Percentiles rank a stretch among this genome's conserved stretches.
Evolutionary conservation across 2,888 invertebrate genomes (phyloP).

Genomic region (Oasisia sp.): DNA sequence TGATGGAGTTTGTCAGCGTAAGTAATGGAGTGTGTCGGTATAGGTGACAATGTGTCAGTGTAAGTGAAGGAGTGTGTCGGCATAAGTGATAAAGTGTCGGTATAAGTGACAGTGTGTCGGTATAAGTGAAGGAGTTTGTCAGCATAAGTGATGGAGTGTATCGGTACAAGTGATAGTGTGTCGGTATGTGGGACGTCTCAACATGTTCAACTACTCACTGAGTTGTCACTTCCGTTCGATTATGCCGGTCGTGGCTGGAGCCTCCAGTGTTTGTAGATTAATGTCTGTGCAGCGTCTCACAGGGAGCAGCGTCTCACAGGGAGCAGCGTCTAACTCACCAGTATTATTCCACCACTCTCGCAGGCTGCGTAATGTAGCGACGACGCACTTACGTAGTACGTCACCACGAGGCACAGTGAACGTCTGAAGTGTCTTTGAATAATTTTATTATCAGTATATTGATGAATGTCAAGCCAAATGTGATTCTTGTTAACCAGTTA

Average conservation of each 20-base stretch:
- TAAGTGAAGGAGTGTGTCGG: too few species aligned
- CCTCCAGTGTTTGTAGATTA: not conserved
- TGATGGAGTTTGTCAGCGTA: too few species aligned
- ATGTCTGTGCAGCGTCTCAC: not conserved
- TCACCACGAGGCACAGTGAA: not conserved
- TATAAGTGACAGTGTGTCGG: too few species aligned
- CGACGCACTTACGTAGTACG: not conserved
- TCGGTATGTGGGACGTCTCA: not conserved
- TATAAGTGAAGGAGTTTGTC: too few species aligned
- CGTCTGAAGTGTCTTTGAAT: not conserved
- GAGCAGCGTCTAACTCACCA: not conserved
- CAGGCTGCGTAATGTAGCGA: not conserved
- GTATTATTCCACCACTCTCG: not conserved
- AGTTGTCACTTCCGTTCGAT: not conserved
- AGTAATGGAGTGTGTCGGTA: not conserved
- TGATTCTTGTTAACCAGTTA: not conserved
- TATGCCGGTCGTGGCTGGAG: too few species aligned
- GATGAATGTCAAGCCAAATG: slow-evolving; percentile 13
- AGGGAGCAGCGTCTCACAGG: not conserved
- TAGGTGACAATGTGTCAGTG: too few species aligned
- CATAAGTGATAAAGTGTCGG: not conserved
- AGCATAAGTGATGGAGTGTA: too few species aligned
- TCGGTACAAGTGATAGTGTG: not conserved
- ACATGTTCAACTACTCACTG: not conserved
- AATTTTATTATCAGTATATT: not conserved